Conservation (phyloP, 2,888 invertebrate species). For the Oscheius sp. region DNA sequence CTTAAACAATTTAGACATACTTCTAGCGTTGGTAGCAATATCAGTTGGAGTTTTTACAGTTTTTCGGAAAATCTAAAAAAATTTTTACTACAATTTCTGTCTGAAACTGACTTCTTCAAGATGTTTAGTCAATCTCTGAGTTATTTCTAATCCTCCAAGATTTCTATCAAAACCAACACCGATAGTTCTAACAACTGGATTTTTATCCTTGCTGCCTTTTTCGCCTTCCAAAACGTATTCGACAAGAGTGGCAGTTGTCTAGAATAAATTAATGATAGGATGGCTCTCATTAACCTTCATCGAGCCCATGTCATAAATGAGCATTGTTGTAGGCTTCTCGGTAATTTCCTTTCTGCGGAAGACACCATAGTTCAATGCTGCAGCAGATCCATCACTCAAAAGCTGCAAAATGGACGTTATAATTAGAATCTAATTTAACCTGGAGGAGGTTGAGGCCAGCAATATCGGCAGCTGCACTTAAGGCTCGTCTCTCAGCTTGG, state of each 20-base stretch:
- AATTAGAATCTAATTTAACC: slow-evolving; percentile 33
- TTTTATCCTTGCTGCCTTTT: slow-evolving; percentile 50
- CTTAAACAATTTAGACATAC: slow-evolving; percentile 93
- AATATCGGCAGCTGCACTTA: slow-evolving; percentile 86
- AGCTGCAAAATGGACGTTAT: slow-evolving; percentile 77
- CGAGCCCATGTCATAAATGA: slow-evolving; percentile 99
- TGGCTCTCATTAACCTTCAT: slow-evolving; percentile 77
- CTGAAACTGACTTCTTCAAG: slow-evolving; percentile 71
- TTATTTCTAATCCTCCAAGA: slow-evolving; percentile 92
- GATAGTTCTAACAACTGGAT: slow-evolving; percentile 53
- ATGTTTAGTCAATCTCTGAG: slow-evolving; percentile 78
- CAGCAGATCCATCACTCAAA: slow-evolving; percentile 93
- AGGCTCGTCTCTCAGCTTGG: slow-evolving; percentile 88
- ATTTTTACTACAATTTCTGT: too few species aligned
- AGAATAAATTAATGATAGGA: slow-evolving; percentile 16
- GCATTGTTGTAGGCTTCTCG: slow-evolving; percentile 73
- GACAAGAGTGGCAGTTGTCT: slow-evolving; percentile 49
- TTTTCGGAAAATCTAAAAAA: slow-evolving; percentile 43
- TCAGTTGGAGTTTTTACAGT: slow-evolving; percentile 50
- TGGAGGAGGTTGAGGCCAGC: slow-evolving; percentile 83
- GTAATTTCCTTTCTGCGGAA: slow-evolving; percentile 82
- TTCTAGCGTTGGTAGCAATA: slow-evolving; percentile 77
- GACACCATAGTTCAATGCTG: slow-evolving; percentile 95
- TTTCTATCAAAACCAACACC: slow-evolving; percentile 90
- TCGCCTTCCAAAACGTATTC: slow-evolving; percentile 47